Evolutionary conservation across 1,140 invertebrate species (phyloP).

Genomic region (Pseudobourletiella spinata): DNA sequence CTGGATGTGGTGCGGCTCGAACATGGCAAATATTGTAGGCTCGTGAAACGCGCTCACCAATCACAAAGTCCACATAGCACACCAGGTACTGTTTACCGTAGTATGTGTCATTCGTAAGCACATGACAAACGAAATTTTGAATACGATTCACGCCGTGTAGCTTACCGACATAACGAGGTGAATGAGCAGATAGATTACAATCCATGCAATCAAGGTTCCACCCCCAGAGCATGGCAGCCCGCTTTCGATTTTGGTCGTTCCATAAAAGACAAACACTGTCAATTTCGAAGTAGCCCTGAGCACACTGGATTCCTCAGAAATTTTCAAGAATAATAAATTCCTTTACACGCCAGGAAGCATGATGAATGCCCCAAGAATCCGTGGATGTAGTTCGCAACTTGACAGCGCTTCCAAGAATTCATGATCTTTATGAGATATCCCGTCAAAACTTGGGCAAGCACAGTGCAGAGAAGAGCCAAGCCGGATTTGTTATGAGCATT

Average conservation of each 20-base stretch:
- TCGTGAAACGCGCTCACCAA: neutral
- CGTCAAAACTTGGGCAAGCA: neutral
- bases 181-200: neutral
- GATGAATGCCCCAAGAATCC: neutral
- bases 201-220: neutral
- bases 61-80: neutral
- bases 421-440: neutral
- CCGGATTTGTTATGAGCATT: neutral
- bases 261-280: neutral
- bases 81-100: neutral
- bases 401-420: neutral
- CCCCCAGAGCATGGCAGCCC: neutral
- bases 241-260: neutral
- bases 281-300: neutral
- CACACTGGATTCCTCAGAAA: too few relatives aligned
- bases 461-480: neutral
- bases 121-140: neutral
- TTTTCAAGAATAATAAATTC: neutral
- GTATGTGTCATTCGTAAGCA: neutral
- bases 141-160: too few relatives aligned
- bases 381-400: neutral
- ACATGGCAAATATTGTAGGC: neutral
- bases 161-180: neutral
- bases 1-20: neutral
- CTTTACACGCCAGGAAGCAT: neutral